These are phyloP conservation scores for Hapalemur alaotrensis DNA, from an alignment of 2,797 vertebrate species.

Conservation along the genomic window DNA sequence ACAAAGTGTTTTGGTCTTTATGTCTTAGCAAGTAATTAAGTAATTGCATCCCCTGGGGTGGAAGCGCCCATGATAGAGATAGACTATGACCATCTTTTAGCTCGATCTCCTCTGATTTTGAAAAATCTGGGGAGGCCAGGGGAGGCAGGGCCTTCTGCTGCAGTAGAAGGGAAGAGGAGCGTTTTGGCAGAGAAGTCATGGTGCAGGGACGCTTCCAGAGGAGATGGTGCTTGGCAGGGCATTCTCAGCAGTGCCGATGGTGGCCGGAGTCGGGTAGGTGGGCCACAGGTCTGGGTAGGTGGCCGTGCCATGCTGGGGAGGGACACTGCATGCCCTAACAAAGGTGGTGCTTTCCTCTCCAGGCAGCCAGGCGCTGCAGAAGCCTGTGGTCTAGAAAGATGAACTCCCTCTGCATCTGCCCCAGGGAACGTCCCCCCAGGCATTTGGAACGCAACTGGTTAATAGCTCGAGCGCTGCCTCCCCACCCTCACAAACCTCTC, in stretches of 20 bases:
- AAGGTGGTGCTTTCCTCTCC: not conserved
- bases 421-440: not conserved
- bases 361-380: not conserved
- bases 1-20: not conserved
- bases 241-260: not conserved
- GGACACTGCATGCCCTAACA: not conserved
- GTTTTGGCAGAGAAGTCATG: not conserved
- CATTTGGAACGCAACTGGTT: constrained; percentile 74
- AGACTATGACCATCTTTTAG: not conserved
- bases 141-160: not conserved
- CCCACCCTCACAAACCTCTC: constrained; percentile 68
- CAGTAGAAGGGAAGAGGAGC: not conserved
- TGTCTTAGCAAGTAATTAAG: not conserved
- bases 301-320: not conserved
- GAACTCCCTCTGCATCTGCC: not conserved
- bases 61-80: not conserved
- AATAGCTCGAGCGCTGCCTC: constrained; percentile 65
- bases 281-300: not conserved
- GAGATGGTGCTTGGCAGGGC: not conserved
- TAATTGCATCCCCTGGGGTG: not conserved
- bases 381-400: not conserved
- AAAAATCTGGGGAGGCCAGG: not conserved
- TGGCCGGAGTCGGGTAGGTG: too few relatives aligned
- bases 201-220: not conserved
- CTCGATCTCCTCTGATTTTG: not conserved